These are phyloP conservation scores for Alligator mississippiensis DNA, from an alignment of 2,113 vertebrate species.

Conservation along the genomic window DNA sequence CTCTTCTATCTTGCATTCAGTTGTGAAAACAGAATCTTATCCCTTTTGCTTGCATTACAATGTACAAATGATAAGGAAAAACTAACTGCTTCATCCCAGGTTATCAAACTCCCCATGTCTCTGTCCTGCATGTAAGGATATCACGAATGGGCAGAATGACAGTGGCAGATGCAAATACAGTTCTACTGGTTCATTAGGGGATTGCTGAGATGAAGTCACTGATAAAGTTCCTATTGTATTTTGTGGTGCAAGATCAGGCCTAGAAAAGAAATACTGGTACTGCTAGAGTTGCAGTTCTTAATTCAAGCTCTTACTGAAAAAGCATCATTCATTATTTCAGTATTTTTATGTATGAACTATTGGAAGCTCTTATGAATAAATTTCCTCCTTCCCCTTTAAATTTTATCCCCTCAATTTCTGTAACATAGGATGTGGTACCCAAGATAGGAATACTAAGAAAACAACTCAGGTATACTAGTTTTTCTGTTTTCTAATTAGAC, in stretches of 20 bases:
- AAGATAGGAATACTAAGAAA: neutral
- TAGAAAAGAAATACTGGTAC: neutral
- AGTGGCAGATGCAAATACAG: neutral
- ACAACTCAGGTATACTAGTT: neutral
- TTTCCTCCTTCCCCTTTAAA: neutral
- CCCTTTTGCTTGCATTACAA: neutral
- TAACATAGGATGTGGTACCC: neutral
- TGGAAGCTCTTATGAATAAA: neutral
- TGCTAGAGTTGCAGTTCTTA: neutral
- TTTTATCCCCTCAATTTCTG: neutral
- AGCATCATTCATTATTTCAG: neutral
- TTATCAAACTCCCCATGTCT: neutral
- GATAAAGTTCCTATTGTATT: neutral
- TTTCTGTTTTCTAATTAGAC: neutral
- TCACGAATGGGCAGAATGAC: neutral
- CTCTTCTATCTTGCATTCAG: neutral
- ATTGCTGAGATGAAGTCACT: neutral
- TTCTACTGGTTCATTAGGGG: neutral
- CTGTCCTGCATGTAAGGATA: neutral
- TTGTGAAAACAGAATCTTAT: neutral
- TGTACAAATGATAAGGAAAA: neutral
- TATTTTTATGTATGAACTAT: neutral
- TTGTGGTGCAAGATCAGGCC: neutral
- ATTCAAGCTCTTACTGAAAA: neutral
- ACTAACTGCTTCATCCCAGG: neutral